Evolutionary conservation across 2,113 vertebrate species (phyloP), one percentile per base, ranked within the genome.

Genomic region (Caretta caretta): DNA sequence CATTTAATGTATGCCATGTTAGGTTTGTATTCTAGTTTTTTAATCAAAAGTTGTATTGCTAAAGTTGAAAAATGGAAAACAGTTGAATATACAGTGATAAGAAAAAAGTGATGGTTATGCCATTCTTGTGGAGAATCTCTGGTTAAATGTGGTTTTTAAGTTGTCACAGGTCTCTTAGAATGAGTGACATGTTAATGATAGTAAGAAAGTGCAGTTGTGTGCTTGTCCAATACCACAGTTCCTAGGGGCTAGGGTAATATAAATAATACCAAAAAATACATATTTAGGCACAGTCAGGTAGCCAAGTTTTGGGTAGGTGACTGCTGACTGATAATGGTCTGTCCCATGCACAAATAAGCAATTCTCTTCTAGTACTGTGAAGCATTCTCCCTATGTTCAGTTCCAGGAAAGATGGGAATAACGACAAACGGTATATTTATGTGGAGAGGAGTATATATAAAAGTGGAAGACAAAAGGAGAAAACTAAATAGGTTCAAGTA

Each of bases 291-390:
- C 89, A 54, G 79, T 7, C 5, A 81, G 81, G 82, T 69, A 69
- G 80, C n/a, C 86, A 86, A 12, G 31, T 4, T 16, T 65, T 57
- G 85, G 57, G 69, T 76, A 69, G 76, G 42, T 19, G 48, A 48
- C 84, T 84, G 1, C 82, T 48, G 4, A 25, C 38, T 27, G 5
- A 27, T 90, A 90, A 94, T 50, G 82, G 83, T 0, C 1, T 57
- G 2, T 95, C 96, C 95, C 96, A 92, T 88, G 93, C 49, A 62
- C 51, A 29, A 31, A 84, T 90, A 93, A 93, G 49, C 17, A 8
- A 8, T 65, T 65, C 31, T n/a, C 14, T n/a, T 65, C 62, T 65
- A n/a, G 62, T 65, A 65, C 62, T n/a, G 29, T 62, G 29, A 62
- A 31, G 29, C 29, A 35, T 65, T n/a, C 62, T 65, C 62, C 19